phyloP scores from a whole-genome alignment of 2,113 vertebrate species.

The Festucalex cinctus region DNA sequence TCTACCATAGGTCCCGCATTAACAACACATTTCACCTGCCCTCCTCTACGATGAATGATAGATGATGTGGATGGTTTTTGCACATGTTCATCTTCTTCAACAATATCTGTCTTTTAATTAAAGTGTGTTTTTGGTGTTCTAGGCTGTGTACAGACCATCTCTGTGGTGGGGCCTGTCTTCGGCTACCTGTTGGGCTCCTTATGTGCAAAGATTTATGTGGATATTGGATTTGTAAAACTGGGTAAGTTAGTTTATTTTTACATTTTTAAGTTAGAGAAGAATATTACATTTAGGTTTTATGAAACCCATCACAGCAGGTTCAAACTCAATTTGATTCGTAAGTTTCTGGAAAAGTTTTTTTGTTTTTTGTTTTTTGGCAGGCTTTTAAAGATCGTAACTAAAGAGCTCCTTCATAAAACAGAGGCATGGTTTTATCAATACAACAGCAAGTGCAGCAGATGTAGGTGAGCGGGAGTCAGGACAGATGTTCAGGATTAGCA shows the following conservation, averaged over 20 bases:
- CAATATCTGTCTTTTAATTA: background rate
- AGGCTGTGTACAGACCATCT: conserved; percentile 75
- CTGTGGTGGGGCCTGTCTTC: conserved; percentile 73
- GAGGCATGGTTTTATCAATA: conserved; percentile 23
- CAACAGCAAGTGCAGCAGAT: background rate
- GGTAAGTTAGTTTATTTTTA: conserved; percentile 51
- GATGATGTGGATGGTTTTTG: background rate
- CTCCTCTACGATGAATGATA: background rate
- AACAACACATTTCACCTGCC: background rate
- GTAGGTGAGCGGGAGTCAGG: conserved; percentile 7
- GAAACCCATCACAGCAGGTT: background rate
- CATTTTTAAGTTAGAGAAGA: background rate
- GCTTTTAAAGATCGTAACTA: background rate
- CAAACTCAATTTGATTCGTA: background rate
- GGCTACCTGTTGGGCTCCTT: conserved; percentile 73
- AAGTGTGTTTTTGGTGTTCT: conserved; percentile 12
- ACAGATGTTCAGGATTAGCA: conserved; percentile 43
- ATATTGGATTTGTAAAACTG: conserved; percentile 75
- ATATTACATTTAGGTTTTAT: background rate
- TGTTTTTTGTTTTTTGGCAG: too few species aligned
- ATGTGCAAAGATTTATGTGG: conserved; percentile 75
- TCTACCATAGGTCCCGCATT: too few species aligned
- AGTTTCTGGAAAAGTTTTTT: background rate
- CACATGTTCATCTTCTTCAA: too few species aligned
- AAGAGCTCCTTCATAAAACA: conserved; percentile 33